Evolutionary conservation across 2,113 vertebrate genomes (phyloP).

Genomic region (Ovis canadensis): DNA sequence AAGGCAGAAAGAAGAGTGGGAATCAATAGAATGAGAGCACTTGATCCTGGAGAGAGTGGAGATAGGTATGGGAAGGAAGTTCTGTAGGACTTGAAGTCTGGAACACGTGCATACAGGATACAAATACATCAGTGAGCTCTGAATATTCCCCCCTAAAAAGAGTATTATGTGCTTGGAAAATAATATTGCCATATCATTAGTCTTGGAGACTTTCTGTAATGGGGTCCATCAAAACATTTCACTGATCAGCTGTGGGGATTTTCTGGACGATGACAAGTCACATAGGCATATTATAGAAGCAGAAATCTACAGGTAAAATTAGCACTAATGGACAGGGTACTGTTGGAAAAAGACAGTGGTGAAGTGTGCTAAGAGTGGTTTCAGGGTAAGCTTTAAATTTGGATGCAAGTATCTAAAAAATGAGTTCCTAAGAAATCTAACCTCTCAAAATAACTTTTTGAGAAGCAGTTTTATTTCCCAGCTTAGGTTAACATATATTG

Average conservation of each 20-base stretch:
- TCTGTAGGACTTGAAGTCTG: background rate
- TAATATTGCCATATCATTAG: background rate
- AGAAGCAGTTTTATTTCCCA: background rate
- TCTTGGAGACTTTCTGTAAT: background rate
- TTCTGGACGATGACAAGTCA: background rate
- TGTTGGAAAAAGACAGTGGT: background rate
- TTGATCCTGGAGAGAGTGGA: background rate
- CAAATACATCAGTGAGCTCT: background rate
- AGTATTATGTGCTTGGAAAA: background rate
- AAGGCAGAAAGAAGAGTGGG: background rate
- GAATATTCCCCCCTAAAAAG: background rate
- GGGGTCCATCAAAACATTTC: background rate
- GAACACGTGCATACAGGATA: background rate
- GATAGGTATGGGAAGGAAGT: background rate
- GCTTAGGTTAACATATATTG: background rate
- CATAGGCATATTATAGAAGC: background rate
- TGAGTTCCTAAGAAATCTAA: background rate
- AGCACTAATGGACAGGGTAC: background rate
- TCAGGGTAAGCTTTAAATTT: background rate
- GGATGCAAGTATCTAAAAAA: background rate
- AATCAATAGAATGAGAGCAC: background rate
- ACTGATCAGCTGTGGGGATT: background rate
- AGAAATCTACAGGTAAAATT: background rate
- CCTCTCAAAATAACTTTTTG: background rate
- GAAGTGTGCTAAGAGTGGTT: background rate